phyloP scores from a whole-genome alignment of 2,113 vertebrate genomes.

The Colius striatus region DNA sequence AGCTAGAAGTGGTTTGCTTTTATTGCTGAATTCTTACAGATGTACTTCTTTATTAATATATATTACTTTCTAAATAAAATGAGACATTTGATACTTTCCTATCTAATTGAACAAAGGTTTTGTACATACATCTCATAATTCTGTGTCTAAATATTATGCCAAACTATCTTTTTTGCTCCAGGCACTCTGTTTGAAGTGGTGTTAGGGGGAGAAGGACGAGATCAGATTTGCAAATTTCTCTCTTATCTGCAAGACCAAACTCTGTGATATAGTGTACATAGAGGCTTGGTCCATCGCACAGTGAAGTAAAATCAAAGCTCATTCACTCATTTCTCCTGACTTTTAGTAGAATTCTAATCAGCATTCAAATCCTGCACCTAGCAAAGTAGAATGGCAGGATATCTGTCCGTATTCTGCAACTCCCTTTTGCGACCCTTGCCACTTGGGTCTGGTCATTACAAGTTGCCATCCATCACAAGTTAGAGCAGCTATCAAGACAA shows the following conservation, averaged over 20 bases:
- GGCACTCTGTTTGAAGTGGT: not conserved
- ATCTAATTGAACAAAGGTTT: not conserved
- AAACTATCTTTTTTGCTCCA: not conserved
- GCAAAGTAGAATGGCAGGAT: not conserved
- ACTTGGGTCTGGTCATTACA: not conserved
- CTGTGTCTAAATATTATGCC: not conserved
- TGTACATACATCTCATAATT: not conserved
- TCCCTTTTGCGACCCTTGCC: not conserved
- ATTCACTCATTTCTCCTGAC: not conserved
- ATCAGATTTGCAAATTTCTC: not conserved
- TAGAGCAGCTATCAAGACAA: not conserved
- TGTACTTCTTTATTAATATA: not conserved
- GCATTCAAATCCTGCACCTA: not conserved
- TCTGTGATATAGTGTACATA: not conserved
- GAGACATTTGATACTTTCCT: not conserved
- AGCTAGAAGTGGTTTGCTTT: not conserved
- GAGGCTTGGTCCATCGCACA: not conserved
- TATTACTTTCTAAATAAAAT: not conserved
- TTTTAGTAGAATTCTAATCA: not conserved
- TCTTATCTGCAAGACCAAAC: not conserved
- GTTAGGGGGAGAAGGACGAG: fast-evolving
- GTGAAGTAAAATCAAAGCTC: not conserved
- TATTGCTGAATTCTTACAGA: not conserved
- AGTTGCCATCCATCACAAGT: not conserved
- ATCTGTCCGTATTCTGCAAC: not conserved